Percentiles rank a stretch among this genome's conserved stretches.
These are phyloP conservation scores for Harpegnathos saltator DNA, from an alignment of 1,140 invertebrate species.

Conservation along the genomic window DNA sequence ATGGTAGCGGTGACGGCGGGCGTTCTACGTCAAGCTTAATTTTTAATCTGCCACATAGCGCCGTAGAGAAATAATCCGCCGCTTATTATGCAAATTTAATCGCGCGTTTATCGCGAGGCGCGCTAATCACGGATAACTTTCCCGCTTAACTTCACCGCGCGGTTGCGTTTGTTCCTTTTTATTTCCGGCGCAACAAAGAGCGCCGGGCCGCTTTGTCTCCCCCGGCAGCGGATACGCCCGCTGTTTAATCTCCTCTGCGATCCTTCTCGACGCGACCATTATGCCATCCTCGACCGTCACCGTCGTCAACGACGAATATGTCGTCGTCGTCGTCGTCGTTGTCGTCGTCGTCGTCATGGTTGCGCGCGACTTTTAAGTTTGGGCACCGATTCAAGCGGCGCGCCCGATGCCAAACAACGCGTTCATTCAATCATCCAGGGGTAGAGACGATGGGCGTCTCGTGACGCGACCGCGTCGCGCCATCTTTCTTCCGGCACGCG, in stretches of 20 bases:
- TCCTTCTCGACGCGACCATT: conserved; percentile 30
- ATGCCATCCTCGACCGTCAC: background rate
- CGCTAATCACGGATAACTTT: conserved; percentile 57
- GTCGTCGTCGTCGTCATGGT: conserved; percentile 32
- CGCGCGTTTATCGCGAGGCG: conserved; percentile 53
- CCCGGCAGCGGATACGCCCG: conserved; percentile 12
- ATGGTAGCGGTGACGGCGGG: background rate
- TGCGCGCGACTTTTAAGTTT: conserved; percentile 14
- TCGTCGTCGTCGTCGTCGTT: conserved; percentile 4
- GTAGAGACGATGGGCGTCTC: background rate
- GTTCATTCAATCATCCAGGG: conserved; percentile 5
- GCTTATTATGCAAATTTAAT: conserved; percentile 64
- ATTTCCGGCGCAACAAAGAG: conserved; percentile 38
- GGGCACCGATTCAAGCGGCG: conserved; percentile 2
- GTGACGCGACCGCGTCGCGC: no score
- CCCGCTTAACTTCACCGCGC: conserved; percentile 36
- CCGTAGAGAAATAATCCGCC: conserved; percentile 45
- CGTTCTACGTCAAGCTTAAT: conserved; percentile 64
- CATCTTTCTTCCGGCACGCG: background rate
- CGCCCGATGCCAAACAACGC: background rate
- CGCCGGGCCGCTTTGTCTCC: conserved; percentile 43
- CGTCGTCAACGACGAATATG: background rate
- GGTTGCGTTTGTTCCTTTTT: conserved; percentile 26
- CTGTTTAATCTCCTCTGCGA: conserved; percentile 36
- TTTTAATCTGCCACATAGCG: conserved; percentile 65